phyloP scores from a whole-genome alignment of 2,888 invertebrate species.

The Glaucopsyche alexis region DNA sequence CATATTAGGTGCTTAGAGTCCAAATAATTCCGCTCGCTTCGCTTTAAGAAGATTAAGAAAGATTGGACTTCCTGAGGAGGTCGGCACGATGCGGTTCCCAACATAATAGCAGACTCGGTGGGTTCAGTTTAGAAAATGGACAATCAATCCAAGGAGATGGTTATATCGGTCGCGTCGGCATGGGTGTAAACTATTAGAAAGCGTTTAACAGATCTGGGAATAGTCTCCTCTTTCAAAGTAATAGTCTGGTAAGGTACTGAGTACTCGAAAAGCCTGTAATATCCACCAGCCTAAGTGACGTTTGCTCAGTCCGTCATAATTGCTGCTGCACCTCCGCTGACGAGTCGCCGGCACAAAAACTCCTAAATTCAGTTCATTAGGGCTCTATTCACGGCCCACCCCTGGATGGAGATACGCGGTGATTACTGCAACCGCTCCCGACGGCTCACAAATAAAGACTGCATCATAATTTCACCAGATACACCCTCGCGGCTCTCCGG shows the following conservation, averaged over 20 bases:
- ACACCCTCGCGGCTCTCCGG: conserved; percentile 59
- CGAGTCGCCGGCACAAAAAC: conserved; percentile 77
- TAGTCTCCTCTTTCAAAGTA: not conserved
- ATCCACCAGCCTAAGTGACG: conserved; percentile 50
- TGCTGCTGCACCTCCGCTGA: conserved; percentile 75
- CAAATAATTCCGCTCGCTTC: conserved; percentile 71
- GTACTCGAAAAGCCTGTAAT: conserved; percentile 56
- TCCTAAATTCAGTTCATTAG: conserved; percentile 81
- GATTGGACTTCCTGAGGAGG: conserved; percentile 76
- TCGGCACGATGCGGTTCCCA: conserved; percentile 55
- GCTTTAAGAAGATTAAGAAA: conserved; percentile 76
- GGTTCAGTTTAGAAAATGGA: conserved; percentile 61
- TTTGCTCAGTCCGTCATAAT: conserved; percentile 77
- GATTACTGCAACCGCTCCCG: conserved; percentile 81
- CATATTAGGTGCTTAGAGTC: conserved; percentile 70
- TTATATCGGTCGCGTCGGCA: conserved; percentile 57
- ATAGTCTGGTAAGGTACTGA: conserved; percentile 47
- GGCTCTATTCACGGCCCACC: conserved; percentile 77
- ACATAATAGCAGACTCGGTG: conserved; percentile 58
- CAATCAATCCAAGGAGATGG: conserved; percentile 60
- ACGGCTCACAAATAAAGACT: conserved; percentile 80
- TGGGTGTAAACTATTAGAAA: conserved; percentile 31
- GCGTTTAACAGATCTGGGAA: conserved; percentile 35
- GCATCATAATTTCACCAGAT: conserved; percentile 80
- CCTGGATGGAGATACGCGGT: conserved; percentile 80